These are phyloP conservation scores for Drosophila baimaii DNA, from an alignment of 1,140 invertebrate genomes.

Conservation along the genomic window DNA sequence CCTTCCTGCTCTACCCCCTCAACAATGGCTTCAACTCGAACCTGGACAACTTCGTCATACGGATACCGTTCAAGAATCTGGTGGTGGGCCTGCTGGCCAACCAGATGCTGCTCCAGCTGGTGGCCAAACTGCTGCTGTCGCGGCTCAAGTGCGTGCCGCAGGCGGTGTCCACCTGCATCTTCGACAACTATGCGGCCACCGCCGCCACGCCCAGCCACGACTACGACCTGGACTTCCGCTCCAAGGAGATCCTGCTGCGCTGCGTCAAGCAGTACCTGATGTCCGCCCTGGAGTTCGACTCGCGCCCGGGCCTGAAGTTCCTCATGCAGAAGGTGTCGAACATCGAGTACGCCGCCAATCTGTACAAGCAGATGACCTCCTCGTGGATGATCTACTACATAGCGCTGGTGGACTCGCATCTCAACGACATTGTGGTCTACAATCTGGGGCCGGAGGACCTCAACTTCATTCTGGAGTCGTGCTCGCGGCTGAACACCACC, in stretches of 20 bases:
- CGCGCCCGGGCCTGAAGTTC: conserved; percentile 95
- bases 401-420: conserved; percentile 91
- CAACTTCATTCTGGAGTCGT: conserved; percentile 87
- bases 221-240: conserved; percentile 86
- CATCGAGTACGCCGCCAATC: conserved; percentile 93
- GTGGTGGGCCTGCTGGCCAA: conserved; percentile 95
- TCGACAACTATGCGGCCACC: conserved; percentile 83
- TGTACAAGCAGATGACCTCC: conserved; percentile 96
- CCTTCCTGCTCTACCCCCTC: conserved; percentile 94
- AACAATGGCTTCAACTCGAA: conserved; percentile 89
- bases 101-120: conserved; percentile 95
- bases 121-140: conserved; percentile 93
- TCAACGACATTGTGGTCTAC: conserved; percentile 87
- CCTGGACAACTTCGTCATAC: conserved; percentile 91
- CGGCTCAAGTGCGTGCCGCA: conserved; percentile 85
- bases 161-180: conserved; percentile 83
- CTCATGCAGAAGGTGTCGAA: conserved; percentile 96
- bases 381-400: conserved; percentile 96
- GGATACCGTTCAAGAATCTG: conserved; percentile 93
- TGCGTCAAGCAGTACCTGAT: conserved; percentile 92
- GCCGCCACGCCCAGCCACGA: conserved; percentile 85
- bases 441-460: conserved; percentile 87
- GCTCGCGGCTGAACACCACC: conserved; percentile 85
- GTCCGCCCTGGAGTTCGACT: conserved; percentile 93
- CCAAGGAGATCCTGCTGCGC: conserved; percentile 87